Base-by-base conservation (phyloP, 2,113 vertebrate species). In the Xiphophorus couchianus region DNA sequence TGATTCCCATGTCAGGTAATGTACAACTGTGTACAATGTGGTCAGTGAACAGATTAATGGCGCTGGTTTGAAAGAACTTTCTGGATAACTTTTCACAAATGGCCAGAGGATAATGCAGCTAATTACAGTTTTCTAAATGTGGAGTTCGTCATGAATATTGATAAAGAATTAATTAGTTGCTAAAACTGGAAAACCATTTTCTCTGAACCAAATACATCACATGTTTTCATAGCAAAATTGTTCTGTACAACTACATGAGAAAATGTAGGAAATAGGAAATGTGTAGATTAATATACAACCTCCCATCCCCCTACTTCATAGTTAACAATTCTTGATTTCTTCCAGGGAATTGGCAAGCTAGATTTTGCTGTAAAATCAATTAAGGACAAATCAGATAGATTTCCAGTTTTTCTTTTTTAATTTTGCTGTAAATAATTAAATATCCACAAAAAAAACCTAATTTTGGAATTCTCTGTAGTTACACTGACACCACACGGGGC, bases 161-260 rank as follows among this genome's bases (percentile, higher is more conserved):
- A 93, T 95, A 91, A 91, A 88, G 84, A 88, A 93, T 94, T 95
- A 94, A 95, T 95, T 93, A 93, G 92, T 87, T 94, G 84, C 93
- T 92, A 94, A 92, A 94, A 93, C 80, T 91, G 92, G 91, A 90
- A 89, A 90, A 92, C 89, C 88, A 88, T 89, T 92, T 92, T 91
- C 91, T 90, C 87, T 90, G 83, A 77, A 84, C 86, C 81, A 87
- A 91, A 92, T 91, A 86, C 86, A 86, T 91, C 86, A 89, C 83
- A 76, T 90, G 86, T 90, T 90, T 90, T 75, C 80, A 65, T 78
- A 84, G 70, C 80, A 83, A 86, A 91, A 87, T 81, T 82, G 80
- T 73, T 82, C 69, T 71, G 81, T 64, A 80, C 85, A 77, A 77
- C 66, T 84, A 77, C 28, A 81, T 63, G 66, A 42, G 25, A 71